Base-by-base conservation (phyloP, 2,113 vertebrate species). In the Odontesthes bonariensis region DNA sequence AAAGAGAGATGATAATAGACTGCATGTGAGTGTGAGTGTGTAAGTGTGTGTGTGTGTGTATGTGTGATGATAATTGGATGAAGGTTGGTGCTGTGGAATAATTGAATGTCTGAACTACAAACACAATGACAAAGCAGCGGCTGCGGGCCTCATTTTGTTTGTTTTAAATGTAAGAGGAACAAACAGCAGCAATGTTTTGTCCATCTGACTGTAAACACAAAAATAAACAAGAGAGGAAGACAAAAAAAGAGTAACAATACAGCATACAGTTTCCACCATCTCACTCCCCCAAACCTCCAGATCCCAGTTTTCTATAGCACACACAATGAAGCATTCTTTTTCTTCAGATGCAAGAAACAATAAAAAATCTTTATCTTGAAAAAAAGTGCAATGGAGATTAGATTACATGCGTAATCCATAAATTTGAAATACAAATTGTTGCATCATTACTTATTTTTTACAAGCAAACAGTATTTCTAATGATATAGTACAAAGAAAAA, bases 11-110 rank as follows among this genome's bases (percentile, higher is more conserved):
- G 79, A 86, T 90, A 84, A 89, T 86, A 87, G 89, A 85, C 76
- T 56, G 12, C 64, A 69, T 86, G 55, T 62, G 44, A 31, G 63
- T 73, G 59, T 49, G 35, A 22, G 70, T 47, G 55, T 57, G 74
- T 76, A 46, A 56, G 60, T 69, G 58, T 61, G 57, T 65, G 69
- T 32, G 70, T 65, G 67, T 74, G 69, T 35, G 62, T 80, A 68
- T 74, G 73, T 64, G 59, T 69, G 52, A 66, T 90, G 79, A 88
- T 90, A 90, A 90, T 88, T 90, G 86, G 89, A 85, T 83, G 86
- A 80, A 88, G 86, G 82, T 85, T 84, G 84, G 77, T 88, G 80
- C 89, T 87, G 84, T 78, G 81, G 84, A 89, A 88, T 90, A 91
- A 89, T 90, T 88, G 85, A 85, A 85, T 53, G 82, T 69, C 85